Base-by-base conservation (phyloP, 2,797 vertebrate genomes). In the Kryptopterus vitreolus region DNA sequence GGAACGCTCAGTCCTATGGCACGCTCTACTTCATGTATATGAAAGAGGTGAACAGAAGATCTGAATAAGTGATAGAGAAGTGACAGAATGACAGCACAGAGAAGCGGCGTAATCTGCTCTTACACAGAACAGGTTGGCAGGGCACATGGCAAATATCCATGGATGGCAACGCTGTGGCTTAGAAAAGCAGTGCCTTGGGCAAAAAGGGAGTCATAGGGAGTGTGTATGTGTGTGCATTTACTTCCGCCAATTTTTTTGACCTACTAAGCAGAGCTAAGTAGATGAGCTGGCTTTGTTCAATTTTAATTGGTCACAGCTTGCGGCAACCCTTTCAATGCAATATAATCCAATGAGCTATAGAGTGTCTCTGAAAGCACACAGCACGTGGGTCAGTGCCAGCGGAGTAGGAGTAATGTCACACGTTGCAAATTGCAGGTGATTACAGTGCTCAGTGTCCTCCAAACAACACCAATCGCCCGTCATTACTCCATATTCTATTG, bases 261-360 rank as follows among this genome's bases (percentile, higher is more conserved):
- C 92, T 91, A 93, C 90, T 91, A 92, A 91, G 87, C 90, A 88
- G 86, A 91, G 88, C 90, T 89, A 89, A 91, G 90, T 91, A 91
- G 90, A 93, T 91, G 93, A 92, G 89, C 87, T 89, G 87, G 92
- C 91, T 92, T 92, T 92, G 89, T 92, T 91, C 90, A 89, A 88
- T 87, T 92, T 91, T 91, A 92, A 92, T 91, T 92, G 91, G 90
- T 90, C 90, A 89, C 91, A 92, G 90, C 90, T 92, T 89, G 89
- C 81, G 74, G 90, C 89, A 90, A 90, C 24, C 87, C 88, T 88
- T 90, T 86, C 89, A 90, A 92, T 88, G 89, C 89, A 87, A 86
- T 87, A 87, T 89, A 91, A 90, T 89, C 87, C 85, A 88, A 88
- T 87, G 89, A 87, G 87, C 87, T 91, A 76, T 85, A 90, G 83